A percentile compares a stretch with the other conserved stretches of the same genome.
Evolutionary conservation across 2,888 invertebrate genomes (phyloP).

Genomic region (Ennomos erosarius): DNA sequence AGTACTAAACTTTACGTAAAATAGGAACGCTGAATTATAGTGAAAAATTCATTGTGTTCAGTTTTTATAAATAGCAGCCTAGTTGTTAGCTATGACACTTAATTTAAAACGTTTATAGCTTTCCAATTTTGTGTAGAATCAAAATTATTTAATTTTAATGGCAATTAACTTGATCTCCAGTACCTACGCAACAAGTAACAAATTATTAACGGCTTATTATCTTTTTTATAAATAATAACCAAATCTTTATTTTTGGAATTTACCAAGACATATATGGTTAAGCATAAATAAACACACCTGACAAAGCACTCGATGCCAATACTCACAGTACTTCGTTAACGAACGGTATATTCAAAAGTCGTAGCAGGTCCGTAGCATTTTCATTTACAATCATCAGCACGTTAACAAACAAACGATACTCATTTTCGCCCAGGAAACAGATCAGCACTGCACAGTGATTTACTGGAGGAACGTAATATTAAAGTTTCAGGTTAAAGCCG

Average conservation of each 20-base stretch:
- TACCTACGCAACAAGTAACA: too few relatives aligned
- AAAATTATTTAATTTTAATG: too few relatives aligned
- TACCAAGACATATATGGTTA: conserved; percentile 6
- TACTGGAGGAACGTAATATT: conserved; percentile 58
- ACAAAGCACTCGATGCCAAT: conserved; percentile 38
- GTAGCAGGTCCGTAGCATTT: conserved; percentile 46
- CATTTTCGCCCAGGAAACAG: conserved; percentile 50
- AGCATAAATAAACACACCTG: conserved; percentile 35
- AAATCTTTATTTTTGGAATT: too few relatives aligned
- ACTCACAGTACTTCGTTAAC: conserved; percentile 52
- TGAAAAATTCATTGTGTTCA: conserved; percentile 8
- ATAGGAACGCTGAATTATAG: conserved; percentile 6
- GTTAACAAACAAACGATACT: conserved; percentile 52
- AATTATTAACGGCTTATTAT: too few relatives aligned
- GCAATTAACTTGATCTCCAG: too few relatives aligned
- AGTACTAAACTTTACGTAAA: conserved; percentile 14
- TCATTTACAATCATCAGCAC: conserved; percentile 44
- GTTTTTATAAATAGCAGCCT: too few relatives aligned
- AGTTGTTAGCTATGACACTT: too few relatives aligned
- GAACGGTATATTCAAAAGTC: conserved; percentile 50
- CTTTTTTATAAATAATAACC: too few relatives aligned
- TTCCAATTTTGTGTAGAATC: too few relatives aligned
- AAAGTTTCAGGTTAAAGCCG: conserved; percentile 68
- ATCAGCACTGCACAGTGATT: conserved; percentile 67
- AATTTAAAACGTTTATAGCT: too few relatives aligned